Evolutionary conservation across 2,797 vertebrate genomes (phyloP), one percentile per base, ranked within the genome.

Genomic region (Alosa sapidissima): DNA sequence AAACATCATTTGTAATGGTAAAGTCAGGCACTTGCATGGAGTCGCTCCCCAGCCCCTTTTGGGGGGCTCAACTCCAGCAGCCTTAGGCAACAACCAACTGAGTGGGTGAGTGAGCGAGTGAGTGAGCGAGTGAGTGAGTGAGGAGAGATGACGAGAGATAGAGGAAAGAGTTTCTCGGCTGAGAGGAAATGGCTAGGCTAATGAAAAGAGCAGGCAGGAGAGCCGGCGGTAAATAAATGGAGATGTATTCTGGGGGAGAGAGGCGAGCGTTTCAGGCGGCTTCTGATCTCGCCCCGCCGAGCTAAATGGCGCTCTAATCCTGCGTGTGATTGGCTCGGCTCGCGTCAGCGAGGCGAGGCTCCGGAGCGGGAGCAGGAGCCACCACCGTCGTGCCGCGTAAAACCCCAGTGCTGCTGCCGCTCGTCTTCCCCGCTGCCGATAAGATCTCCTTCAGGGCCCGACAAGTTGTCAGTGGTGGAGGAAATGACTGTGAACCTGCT

Each of bases 391-490:
- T 86, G 45, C 13, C 24, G 9, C 11, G 28, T 24, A 58, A 82
- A 28, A 28, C 28, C 28, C 19, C 24, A 41, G 51, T 84, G 83
- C 84, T 86, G 28, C 28, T 1, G 28, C 55, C 19, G 19, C 3
- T 58, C 55, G 0, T 21, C 19, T 21, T 19, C 48, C 54, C 33
- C 33, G 52, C 82, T 14, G 55, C 55, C 91, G 92, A 93, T 91
- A 92, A 90, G 87, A 89, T 83, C 89, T 94, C 93, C 92, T 91
- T 85, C 87, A 87, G 93, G 93, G 92, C 89, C 85, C 82, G 90
- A 87, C 87, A 89, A 86, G 93, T 94, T 93, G 91, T 94, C 94
- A 94, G 91, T 91, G 60, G 93, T 92, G 91, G 94, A 93, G 91
- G 89, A 94, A 94, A 93, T 94, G 91, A 91, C 90, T 91, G 88